These are phyloP conservation scores for Palythoa heliodiscus DNA, from an alignment of 92 coral and sea anemone genomes.

Conservation along the genomic window DNA sequence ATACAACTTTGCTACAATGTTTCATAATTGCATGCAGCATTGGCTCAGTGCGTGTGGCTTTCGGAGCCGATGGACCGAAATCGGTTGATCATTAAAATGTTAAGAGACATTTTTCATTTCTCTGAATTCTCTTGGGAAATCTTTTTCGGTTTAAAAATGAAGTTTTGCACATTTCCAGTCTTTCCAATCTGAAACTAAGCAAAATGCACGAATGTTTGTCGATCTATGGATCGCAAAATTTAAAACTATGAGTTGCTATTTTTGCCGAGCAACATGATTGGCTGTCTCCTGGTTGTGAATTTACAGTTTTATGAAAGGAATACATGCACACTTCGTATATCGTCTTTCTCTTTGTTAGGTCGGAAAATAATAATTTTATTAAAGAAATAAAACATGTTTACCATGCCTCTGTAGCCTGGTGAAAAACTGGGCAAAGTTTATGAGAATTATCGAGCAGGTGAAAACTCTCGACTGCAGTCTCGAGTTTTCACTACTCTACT, in stretches of 20 bases:
- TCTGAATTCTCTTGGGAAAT: slow-evolving; percentile 1
- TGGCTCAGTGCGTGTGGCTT: slow-evolving; percentile 30
- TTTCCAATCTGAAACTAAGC: background rate
- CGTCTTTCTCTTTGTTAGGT: too few relatives aligned
- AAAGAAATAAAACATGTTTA: too few relatives aligned
- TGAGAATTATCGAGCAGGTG: too few relatives aligned
- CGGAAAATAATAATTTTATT: too few relatives aligned
- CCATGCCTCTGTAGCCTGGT: too few relatives aligned
- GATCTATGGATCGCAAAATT: slow-evolving; percentile 13
- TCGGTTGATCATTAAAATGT: background rate
- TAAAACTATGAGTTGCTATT: background rate
- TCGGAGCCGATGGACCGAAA: slow-evolving; percentile 16
- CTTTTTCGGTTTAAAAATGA: background rate
- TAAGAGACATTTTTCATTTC: slow-evolving; percentile 5
- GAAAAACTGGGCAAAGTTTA: too few relatives aligned
- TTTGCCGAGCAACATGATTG: too few relatives aligned
- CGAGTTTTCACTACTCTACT: too few relatives aligned
- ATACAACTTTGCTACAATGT: slow-evolving; percentile 14
- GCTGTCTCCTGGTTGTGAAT: too few relatives aligned
- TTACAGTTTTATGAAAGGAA: too few relatives aligned
- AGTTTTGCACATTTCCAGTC: slow-evolving; percentile 8
- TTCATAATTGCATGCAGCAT: slow-evolving; percentile 10
- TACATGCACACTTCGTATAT: too few relatives aligned
- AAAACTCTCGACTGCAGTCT: too few relatives aligned
- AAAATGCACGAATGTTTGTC: background rate